Percentiles rank a stretch among this genome's conserved stretches.
Conservation (phyloP, 1,140 invertebrate genomes). For the Helicoverpa zea region DNA sequence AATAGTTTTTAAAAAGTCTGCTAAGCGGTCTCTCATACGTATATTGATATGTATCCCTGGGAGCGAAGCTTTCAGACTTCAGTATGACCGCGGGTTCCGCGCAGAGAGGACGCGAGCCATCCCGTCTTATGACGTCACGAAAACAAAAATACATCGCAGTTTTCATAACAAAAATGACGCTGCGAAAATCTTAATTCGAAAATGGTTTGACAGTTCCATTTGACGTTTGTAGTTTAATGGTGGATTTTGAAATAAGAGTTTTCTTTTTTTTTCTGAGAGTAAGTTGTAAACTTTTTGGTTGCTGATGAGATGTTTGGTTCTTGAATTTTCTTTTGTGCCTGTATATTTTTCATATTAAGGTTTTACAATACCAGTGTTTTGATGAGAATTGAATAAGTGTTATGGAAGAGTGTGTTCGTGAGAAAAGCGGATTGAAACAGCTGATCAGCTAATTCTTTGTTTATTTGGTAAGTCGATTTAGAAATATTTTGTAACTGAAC, state of each 20-base stretch:
- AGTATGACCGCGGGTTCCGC: slow-evolving; percentile 33
- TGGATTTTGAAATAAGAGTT: slow-evolving; percentile 9
- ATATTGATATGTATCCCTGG: slow-evolving; percentile 23
- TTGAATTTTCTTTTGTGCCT: too few species aligned
- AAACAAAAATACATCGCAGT: slow-evolving; percentile 15
- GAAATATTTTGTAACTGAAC: not conserved
- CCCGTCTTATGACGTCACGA: slow-evolving; percentile 2
- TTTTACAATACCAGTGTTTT: not conserved
- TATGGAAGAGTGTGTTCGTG: slow-evolving; percentile 22
- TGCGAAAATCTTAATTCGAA: not conserved
- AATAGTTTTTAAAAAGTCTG: slow-evolving; percentile 32
- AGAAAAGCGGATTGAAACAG: slow-evolving; percentile 38
- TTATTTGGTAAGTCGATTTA: slow-evolving; percentile 27
- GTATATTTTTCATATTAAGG: too few species aligned
- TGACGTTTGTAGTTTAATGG: not conserved
- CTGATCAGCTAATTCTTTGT: not conserved
- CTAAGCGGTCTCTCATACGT: not conserved
- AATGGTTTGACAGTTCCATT: slow-evolving; percentile 2
- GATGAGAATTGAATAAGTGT: slow-evolving; percentile 24
- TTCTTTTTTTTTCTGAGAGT: slow-evolving; percentile 3
- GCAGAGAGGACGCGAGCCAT: slow-evolving; percentile 31
- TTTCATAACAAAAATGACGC: slow-evolving; percentile 17
- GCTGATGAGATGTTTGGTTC: not conserved
- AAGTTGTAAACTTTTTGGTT: slow-evolving; percentile 23
- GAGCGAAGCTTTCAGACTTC: slow-evolving; percentile 34